A percentile compares a stretch with the other conserved stretches of the same genome.
Conservation (phyloP, 2,888 invertebrate species). For the Apodemia duryi region DNA sequence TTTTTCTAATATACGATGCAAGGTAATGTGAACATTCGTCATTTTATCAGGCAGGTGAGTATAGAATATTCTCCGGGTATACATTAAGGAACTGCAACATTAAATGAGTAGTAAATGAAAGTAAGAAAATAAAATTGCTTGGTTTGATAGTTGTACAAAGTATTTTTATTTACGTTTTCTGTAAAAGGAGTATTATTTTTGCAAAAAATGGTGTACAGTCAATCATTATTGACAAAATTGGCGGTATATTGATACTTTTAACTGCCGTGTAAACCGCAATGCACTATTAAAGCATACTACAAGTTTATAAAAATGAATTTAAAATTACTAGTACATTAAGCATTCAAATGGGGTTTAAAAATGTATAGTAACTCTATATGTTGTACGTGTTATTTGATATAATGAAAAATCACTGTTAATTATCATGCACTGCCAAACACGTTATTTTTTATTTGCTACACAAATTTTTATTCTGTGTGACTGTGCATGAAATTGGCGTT, state of each 20-base stretch:
- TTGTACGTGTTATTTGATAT: conserved; percentile 23
- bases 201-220: conserved; percentile 3
- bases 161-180: background rate
- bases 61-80: conserved; percentile 19
- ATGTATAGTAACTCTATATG: conserved; percentile 12
- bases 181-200: conserved; percentile 19
- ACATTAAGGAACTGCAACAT: conserved; percentile 9
- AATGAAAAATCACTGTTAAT: background rate
- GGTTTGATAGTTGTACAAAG: background rate
- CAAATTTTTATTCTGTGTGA: conserved; percentile 22
- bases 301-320: conserved; percentile 23
- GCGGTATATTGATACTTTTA: conserved; percentile 26
- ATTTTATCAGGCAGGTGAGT: conserved; percentile 31
- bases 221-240: conserved; percentile 27
- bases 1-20: conserved; percentile 21
- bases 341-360: conserved; percentile 15
- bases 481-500: conserved; percentile 45
- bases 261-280: conserved; percentile 72
- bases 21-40: conserved; percentile 25
- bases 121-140: background rate
- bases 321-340: conserved; percentile 2
- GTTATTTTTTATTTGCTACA: background rate
- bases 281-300: conserved; percentile 56
- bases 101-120: background rate
- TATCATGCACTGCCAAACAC: conserved; percentile 9